These are phyloP conservation scores for Canis aureus DNA, from an alignment of 2,113 vertebrate genomes.

Conservation along the genomic window DNA sequence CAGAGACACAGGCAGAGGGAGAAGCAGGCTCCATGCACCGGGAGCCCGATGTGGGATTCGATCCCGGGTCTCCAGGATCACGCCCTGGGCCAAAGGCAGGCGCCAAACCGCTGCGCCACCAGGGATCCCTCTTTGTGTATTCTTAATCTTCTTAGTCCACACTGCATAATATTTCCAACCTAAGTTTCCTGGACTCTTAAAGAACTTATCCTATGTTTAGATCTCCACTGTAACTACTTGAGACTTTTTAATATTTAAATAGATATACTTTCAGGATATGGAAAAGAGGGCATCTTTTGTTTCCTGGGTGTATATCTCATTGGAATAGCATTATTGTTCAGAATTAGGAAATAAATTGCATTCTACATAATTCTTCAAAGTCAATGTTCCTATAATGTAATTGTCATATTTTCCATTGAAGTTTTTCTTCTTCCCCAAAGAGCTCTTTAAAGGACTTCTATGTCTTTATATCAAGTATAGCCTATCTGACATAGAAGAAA, in stretches of 20 bases:
- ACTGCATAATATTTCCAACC: background rate
- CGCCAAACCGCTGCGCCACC: too few species aligned
- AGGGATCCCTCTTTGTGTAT: background rate
- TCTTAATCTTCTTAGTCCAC: background rate
- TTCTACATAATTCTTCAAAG: background rate
- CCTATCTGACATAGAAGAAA: slow-evolving; percentile 20
- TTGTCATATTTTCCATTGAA: background rate
- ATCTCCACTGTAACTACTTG: background rate
- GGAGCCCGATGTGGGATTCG: too few species aligned
- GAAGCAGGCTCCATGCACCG: too few species aligned
- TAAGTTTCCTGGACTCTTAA: background rate
- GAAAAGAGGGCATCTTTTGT: background rate
- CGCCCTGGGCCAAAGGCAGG: too few species aligned
- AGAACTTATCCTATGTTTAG: background rate
- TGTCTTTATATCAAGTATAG: slow-evolving; percentile 4
- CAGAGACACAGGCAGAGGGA: too few species aligned
- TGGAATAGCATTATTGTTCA: background rate
- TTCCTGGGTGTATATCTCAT: background rate
- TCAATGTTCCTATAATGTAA: background rate
- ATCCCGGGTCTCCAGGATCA: too few species aligned
- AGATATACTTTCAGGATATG: background rate
- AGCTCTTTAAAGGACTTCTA: background rate
- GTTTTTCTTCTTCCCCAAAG: background rate
- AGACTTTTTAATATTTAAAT: slow-evolving; percentile 28
- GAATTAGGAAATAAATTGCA: background rate